Base-by-base conservation (phyloP, 2,113 vertebrate genomes). In the Tympanuchus pallidicinctus region DNA sequence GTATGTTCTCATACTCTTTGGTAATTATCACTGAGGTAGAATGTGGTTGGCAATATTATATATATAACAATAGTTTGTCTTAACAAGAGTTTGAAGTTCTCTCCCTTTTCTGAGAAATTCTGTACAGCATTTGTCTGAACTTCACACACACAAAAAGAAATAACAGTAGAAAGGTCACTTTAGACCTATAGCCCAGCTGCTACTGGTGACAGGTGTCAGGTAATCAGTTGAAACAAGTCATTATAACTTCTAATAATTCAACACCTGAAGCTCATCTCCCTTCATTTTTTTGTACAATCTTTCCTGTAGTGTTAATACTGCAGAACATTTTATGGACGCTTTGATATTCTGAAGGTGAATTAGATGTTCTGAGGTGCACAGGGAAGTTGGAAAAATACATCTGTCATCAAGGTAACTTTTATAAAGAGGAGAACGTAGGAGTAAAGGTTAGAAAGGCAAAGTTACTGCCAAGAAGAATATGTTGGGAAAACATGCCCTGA, bases 1-100 rank as follows among this genome's bases (percentile, higher is more conserved):
- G 56, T 94, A 74, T 32, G 69, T 97, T 93, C 52, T 43, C 82
- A 74, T 66, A 89, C 34, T 71, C 20, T 32, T 47, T 66, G 25
- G 48, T 67, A 93, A 92, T 95, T 96, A 95, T 93, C 10, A 2
- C 25, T 82, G 30, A 40, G 74, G 11, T 27, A 75, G 72, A 52
- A 76, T 94, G 56, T 95, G 82, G 94, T 66, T 93, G 80, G 34
- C 73, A 38, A 38, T 38, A 38, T 38, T 38, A 38, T 38, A 95
- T 91, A 42, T 5, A 14, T 91, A 92, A 89, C 7, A 17, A 85
- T 32, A 28, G 11, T 16, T 48, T 34, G 12, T 56, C 80, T 79
- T 61, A 82, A 57, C 48, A 67, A 79, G 67, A 59, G 6, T 43
- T 17, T 84, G 47, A 15, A 69, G 50, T 91, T 86, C 16, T 77